Base-by-base conservation (phyloP, 1,140 invertebrate genomes). In the Ephestia elutella region DNA sequence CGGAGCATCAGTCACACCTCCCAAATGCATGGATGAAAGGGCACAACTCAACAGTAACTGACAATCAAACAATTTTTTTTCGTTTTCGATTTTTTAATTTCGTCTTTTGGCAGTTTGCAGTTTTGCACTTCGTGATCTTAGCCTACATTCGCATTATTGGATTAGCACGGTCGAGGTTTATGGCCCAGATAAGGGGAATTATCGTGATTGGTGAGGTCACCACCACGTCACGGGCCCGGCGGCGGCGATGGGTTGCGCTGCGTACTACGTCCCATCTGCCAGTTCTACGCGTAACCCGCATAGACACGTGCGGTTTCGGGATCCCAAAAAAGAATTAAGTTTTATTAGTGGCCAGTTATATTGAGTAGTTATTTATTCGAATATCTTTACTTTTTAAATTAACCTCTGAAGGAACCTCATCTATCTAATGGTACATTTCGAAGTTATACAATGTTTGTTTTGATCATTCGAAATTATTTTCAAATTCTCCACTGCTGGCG, bases 161-260 rank as follows among this genome's bases (percentile, higher is more conserved):
- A 25, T 25, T 53, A 53, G 19, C 10, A 2, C 20, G 18, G 18
- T 25, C 13, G 38, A 44, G 38, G 38, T 44, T 44, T 44, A 44
- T 44, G 15, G 38, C 38, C n/a, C n/a, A 44, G 54, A 55, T 55
- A 19, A 38, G 17, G 54, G 8, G 56, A 49, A 25, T 28, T 57
- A 57, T 57, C 17, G 35, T 13, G 21, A 62, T 57, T 59, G 48
- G 60, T 68, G 68, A 68, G 60, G 66, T 71, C 66, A 68, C 30
- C 57, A 58, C 55, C 28, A 54, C 66, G 64, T 80, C 73, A 73
- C 66, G 54, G 66, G 63, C 62, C 60, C 62, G 65, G 59, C 67
- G 63, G 66, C 62, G 65, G 59, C 67, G 63, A 67, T 66, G 68
- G 69, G 66, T 70, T 67, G 70, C 71, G 68, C 69, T 67, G 71